Conservation (phyloP, 1,140 invertebrate species). For the Drosophila guanche region DNA sequence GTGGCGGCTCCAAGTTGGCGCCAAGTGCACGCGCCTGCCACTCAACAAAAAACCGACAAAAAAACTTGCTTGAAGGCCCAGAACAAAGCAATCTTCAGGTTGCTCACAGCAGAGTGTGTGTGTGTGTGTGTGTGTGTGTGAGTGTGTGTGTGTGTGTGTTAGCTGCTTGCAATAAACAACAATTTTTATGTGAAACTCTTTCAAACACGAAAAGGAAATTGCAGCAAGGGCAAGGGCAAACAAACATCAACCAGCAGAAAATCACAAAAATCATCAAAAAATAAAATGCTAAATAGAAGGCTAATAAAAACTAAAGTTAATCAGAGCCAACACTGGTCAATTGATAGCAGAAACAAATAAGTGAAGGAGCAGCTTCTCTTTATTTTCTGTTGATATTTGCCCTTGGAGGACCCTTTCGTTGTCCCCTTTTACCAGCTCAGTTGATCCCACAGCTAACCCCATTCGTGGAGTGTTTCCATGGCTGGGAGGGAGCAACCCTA, state of each 20-base stretch:
- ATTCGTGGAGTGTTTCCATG: conserved; percentile 16
- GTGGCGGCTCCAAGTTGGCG: conserved; percentile 61
- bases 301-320: conserved; percentile 24
- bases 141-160: conserved; percentile 28
- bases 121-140: conserved; percentile 7
- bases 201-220: conserved; percentile 50
- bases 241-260: conserved; percentile 17
- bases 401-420: no score
- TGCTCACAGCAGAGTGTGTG: neutral
- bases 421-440: conserved; percentile 6
- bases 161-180: conserved; percentile 42
- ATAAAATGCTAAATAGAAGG: no score
- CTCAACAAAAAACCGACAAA: conserved; percentile 41
- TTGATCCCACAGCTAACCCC: conserved; percentile 17
- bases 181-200: conserved; percentile 51
- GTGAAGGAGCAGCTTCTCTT: no score
- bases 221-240: conserved; percentile 17
- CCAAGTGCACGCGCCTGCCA: conserved; percentile 66
- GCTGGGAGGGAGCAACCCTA: neutral
- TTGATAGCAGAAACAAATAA: no score
- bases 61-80: conserved; percentile 24
- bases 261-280: conserved; percentile 13
- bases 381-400: no score
- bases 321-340: conserved; percentile 23
- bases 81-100: conserved; percentile 34